These are phyloP conservation scores for Troides oblongomaculatus DNA, from an alignment of 2,888 invertebrate genomes.

Conservation along the genomic window DNA sequence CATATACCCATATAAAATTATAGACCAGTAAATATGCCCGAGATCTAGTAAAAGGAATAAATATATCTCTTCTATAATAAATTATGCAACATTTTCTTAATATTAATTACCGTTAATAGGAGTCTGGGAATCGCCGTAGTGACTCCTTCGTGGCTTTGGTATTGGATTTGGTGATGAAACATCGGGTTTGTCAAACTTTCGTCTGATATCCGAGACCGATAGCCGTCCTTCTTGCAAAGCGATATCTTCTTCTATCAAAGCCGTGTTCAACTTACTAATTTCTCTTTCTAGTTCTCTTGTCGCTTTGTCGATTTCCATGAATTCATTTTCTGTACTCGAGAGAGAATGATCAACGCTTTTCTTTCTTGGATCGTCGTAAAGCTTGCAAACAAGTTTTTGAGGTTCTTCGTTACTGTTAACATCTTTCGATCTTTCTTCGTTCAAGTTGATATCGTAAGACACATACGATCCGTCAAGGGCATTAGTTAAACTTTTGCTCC, in stretches of 20 bases:
- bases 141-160: slow-evolving; percentile 80
- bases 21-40: slow-evolving; percentile 40
- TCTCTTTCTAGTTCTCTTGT: slow-evolving; percentile 70
- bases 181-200: slow-evolving; percentile 75
- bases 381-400: slow-evolving; percentile 67
- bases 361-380: slow-evolving; percentile 59
- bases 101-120: slow-evolving; percentile 43
- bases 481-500: slow-evolving; percentile 70
- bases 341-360: slow-evolving; percentile 66
- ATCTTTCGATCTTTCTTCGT: slow-evolving; percentile 51
- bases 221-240: slow-evolving; percentile 51
- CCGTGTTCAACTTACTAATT: slow-evolving; percentile 71
- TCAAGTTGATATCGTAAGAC: slow-evolving; percentile 68
- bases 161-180: slow-evolving; percentile 77
- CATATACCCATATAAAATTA: slow-evolving; percentile 32
- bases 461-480: slow-evolving; percentile 54
- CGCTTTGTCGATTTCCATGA: slow-evolving; percentile 71
- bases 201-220: slow-evolving; percentile 73
- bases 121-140: slow-evolving; percentile 59
- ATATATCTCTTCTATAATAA: slow-evolving; percentile 10
- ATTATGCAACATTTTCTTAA: slow-evolving; percentile 10
- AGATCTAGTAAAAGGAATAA: slow-evolving; percentile 28
- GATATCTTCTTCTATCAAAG: slow-evolving; percentile 67
- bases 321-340: slow-evolving; percentile 73
- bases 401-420: slow-evolving; percentile 65